Percentiles rank a stretch among this genome's conserved stretches.
phyloP scores from a whole-genome alignment of 2,113 vertebrate species.

The Mohoua ochrocephala region DNA sequence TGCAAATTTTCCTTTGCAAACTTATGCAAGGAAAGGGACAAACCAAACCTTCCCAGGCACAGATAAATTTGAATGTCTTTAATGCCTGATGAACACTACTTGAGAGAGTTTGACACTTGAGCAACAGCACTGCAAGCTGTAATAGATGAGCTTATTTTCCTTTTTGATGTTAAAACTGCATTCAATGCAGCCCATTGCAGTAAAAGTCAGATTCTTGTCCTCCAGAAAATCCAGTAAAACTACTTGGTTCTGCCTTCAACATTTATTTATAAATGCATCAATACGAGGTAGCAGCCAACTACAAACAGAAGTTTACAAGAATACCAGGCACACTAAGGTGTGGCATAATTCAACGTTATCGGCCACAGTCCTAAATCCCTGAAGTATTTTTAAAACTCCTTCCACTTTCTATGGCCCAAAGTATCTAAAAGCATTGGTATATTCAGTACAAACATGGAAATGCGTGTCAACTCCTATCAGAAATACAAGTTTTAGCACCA shows the following conservation, averaged over 20 bases:
- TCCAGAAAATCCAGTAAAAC: not conserved
- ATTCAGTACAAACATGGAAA: not conserved
- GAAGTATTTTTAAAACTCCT: not conserved
- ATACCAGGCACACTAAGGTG: not conserved
- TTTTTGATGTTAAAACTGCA: not conserved
- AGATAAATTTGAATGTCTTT: not conserved
- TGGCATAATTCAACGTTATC: not conserved
- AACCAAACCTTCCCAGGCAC: not conserved
- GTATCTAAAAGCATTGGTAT: not conserved
- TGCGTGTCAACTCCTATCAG: not conserved
- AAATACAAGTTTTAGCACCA: not conserved
- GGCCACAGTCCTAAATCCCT: not conserved
- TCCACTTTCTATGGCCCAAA: not conserved
- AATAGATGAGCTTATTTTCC: not conserved
- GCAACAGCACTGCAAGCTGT: not conserved
- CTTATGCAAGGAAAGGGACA: not conserved
- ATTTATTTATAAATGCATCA: conserved; percentile 5
- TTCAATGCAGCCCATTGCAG: not conserved
- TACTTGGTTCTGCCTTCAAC: not conserved
- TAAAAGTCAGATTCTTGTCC: not conserved
- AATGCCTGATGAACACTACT: not conserved
- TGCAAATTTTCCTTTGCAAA: not conserved
- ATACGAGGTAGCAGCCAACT: not conserved
- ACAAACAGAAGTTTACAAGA: not conserved
- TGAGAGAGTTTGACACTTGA: not conserved